A percentile compares a stretch with the other conserved stretches of the same genome.
phyloP scores from a whole-genome alignment of 2,113 vertebrate genomes.

The Lophura nycthemera region DNA sequence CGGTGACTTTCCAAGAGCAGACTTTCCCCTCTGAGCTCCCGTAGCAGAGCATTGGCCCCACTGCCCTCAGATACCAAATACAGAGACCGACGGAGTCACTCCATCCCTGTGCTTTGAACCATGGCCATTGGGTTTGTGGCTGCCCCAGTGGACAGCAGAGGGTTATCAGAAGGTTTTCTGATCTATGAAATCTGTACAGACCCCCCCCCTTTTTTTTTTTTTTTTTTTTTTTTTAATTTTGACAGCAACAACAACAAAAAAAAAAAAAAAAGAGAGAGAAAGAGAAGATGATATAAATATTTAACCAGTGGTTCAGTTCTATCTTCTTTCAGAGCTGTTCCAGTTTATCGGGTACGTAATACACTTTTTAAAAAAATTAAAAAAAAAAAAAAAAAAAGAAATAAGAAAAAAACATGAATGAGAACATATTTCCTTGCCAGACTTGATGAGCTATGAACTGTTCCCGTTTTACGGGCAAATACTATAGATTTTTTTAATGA shows the following conservation, averaged over 20 bases:
- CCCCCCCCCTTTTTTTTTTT: not conserved
- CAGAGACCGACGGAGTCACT: not conserved
- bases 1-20: conserved; percentile 3
- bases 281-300: not conserved
- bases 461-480: conserved; percentile 42
- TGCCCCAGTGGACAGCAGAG: conserved; percentile 10
- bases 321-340: conserved; percentile 53
- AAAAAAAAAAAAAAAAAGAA: not conserved
- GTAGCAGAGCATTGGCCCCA: not conserved
- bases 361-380: not conserved
- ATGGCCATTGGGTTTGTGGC: not conserved
- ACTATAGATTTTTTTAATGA: conserved; percentile 11
- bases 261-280: not conserved
- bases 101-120: not conserved
- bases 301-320: conserved; percentile 47
- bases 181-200: conserved; percentile 32
- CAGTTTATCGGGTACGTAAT: conserved; percentile 38
- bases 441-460: conserved; percentile 48
- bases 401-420: conserved; percentile 8
- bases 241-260: not conserved
- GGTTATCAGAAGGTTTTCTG: conserved; percentile 40
- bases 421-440: conserved; percentile 51
- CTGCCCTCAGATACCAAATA: conserved; percentile 37
- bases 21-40: not conserved
- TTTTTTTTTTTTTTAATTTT: not conserved